Percentiles rank a stretch among this genome's conserved stretches.
Conservation (phyloP, 2,797 vertebrate species). For the Gallirallus australis region DNA sequence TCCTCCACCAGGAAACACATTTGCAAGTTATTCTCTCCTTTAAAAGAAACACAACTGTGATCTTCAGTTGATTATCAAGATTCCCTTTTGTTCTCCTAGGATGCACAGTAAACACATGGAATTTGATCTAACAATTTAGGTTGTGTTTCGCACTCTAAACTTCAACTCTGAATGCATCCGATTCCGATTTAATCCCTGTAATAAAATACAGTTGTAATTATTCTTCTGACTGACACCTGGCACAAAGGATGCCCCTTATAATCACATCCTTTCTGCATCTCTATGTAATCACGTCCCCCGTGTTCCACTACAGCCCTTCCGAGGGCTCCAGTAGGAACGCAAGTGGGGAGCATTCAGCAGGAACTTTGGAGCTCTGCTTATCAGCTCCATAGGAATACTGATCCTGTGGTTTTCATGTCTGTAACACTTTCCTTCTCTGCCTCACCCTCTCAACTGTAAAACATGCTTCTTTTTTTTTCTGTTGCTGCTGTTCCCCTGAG, state of each 20-base stretch:
- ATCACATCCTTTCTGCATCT: slow-evolving; percentile 8
- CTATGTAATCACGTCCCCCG: neutral
- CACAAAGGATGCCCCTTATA: slow-evolving; percentile 8
- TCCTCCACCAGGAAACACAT: neutral
- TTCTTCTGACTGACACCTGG: slow-evolving; percentile 20
- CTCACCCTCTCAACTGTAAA: slow-evolving; percentile 71
- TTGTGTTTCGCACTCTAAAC: neutral
- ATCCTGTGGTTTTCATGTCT: slow-evolving; percentile 69
- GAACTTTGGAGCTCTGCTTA: slow-evolving; percentile 53
- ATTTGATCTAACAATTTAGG: neutral
- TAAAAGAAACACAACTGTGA: neutral
- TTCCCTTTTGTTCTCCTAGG: slow-evolving; percentile 18
- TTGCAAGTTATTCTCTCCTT: slow-evolving; percentile 1
- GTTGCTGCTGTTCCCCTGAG: slow-evolving; percentile 62
- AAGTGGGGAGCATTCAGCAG: slow-evolving; percentile 17
- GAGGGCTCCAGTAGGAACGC: neutral
- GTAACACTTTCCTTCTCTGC: slow-evolving; percentile 74
- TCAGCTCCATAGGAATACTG: slow-evolving; percentile 52
- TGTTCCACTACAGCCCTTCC: neutral
- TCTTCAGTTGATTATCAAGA: neutral
- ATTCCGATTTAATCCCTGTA: neutral
- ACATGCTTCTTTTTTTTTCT: slow-evolving; percentile 47
- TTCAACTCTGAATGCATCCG: neutral
- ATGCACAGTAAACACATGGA: neutral
- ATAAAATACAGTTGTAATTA: slow-evolving; percentile 24